Evolutionary conservation across 1,140 invertebrate genomes (phyloP).

Genomic region (Drosophila orosa): DNA sequence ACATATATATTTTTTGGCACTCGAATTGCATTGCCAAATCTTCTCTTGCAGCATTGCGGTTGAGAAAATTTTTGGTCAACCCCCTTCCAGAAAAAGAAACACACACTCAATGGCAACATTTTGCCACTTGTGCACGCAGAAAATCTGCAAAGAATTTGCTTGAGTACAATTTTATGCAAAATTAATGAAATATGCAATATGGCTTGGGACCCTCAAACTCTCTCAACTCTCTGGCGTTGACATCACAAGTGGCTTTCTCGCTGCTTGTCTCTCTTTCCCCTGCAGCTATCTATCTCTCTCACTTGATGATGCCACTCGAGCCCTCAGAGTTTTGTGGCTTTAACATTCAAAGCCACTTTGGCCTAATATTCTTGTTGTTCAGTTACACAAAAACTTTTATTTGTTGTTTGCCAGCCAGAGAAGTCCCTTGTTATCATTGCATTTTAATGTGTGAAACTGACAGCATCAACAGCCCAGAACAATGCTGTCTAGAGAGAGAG

Average conservation of each 20-base stretch:
- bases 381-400: constrained; percentile 60
- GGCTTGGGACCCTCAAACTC: constrained; percentile 14
- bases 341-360: constrained; percentile 78
- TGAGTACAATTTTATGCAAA: constrained; percentile 64
- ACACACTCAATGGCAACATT: constrained; percentile 46
- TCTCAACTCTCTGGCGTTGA: constrained; percentile 58
- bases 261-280: constrained; percentile 6
- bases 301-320: constrained; percentile 45
- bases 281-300: constrained; percentile 1
- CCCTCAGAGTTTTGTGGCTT: constrained; percentile 65
- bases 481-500: constrained; percentile 16
- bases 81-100: neutral
- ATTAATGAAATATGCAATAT: constrained; percentile 76
- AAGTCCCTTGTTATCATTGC: constrained; percentile 68
- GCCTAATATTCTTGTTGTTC: constrained; percentile 73
- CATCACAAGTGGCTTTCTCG: constrained; percentile 61
- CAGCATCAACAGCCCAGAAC: constrained; percentile 51
- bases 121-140: constrained; percentile 74
- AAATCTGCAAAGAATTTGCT: constrained; percentile 56
- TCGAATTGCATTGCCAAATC: constrained; percentile 51
- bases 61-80: constrained; percentile 12
- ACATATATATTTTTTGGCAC: constrained; percentile 21
- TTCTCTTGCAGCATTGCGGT: constrained; percentile 20
- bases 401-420: constrained; percentile 25
- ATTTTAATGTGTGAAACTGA: constrained; percentile 78